Evolutionary conservation across 2,113 vertebrate genomes (phyloP).

Genomic region (Pluvialis apricaria): DNA sequence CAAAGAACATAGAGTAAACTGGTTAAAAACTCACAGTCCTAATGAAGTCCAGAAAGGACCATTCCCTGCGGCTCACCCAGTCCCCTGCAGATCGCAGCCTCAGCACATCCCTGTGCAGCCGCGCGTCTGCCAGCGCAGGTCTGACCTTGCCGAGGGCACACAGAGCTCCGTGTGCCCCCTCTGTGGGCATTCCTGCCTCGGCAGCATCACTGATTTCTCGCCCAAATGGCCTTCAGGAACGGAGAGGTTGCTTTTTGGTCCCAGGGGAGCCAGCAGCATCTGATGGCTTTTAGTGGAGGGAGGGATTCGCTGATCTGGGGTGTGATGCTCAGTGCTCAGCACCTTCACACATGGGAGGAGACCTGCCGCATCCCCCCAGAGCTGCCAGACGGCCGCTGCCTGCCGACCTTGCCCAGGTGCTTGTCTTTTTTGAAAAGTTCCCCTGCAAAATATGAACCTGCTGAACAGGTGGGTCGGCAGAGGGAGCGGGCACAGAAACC

Average conservation of each 20-base stretch:
- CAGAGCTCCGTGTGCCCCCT: fast-evolving
- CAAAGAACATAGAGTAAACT: not conserved
- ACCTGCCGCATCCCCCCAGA: not conserved
- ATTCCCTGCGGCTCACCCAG: not conserved
- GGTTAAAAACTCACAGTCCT: not conserved
- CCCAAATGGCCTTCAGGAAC: not conserved
- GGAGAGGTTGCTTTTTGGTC: not conserved
- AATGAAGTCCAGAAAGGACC: not conserved
- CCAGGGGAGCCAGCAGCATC: not conserved
- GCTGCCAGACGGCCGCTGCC: not conserved
- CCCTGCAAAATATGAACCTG: not conserved
- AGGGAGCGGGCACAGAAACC: not conserved
- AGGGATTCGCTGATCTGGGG: not conserved
- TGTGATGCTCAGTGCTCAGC: not conserved
- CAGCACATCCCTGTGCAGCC: not conserved
- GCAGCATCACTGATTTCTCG: not conserved
- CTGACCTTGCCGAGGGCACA: not conserved
- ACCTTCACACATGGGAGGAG: not conserved
- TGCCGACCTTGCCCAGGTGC: not conserved
- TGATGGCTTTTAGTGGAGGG: not conserved
- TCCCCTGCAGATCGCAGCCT: not conserved
- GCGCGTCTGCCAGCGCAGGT: not conserved
- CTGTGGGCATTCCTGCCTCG: not conserved
- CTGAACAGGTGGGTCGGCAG: not conserved
- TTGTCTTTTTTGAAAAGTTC: not conserved